Evolutionary conservation across 2,797 vertebrate species (phyloP), one percentile per base, ranked within the genome.

Genomic region (Gobio occitaniae): DNA sequence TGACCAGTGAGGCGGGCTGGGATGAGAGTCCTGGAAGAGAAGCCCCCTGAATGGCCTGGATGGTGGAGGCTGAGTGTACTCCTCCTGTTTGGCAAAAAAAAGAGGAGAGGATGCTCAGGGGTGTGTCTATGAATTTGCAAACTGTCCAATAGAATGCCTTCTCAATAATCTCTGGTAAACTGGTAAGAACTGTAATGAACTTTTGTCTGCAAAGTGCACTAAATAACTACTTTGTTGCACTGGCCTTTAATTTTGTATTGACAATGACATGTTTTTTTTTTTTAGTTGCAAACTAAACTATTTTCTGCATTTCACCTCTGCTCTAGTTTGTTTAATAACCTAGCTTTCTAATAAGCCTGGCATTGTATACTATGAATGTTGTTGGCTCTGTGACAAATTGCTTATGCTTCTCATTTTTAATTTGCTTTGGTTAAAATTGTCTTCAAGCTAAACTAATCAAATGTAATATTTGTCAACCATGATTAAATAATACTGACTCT

Each of bases 41-140:
- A 32, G 97, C 93, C 71, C 96, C 97, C 92, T 98, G 98, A 88
- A 99, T 97, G 85, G 97, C 96, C 95, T 99, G 98, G 90, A 99
- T 97, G 59, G 97, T 94, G 86, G 98, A 93, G 88, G 96, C 97
- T 50, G 97, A 88, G 88, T 98, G 98, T 92, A 99, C 96, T 50
- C 96, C 97, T 92, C 97, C 97, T 89, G 98, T 96, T 97, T 93
- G 82, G 91, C 92, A 89, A 88, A 78, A 47, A 25, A 7, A 76
- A 61, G 4, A 38, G n/a, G n/a, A n/a, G n/a, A n/a, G 19, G 17
- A 21, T 21, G 74, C 56, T 44, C 2, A 77, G 6, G 3, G 19
- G 21, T 56, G 36, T 56, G 11, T 38, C 50, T 21, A 38, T 13
- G 17, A 38, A 50, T 74, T 63, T 13, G 19, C 52, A 36, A 15